phyloP scores from a whole-genome alignment of 2,113 vertebrate species.

The Poicephalus gulielmi region DNA sequence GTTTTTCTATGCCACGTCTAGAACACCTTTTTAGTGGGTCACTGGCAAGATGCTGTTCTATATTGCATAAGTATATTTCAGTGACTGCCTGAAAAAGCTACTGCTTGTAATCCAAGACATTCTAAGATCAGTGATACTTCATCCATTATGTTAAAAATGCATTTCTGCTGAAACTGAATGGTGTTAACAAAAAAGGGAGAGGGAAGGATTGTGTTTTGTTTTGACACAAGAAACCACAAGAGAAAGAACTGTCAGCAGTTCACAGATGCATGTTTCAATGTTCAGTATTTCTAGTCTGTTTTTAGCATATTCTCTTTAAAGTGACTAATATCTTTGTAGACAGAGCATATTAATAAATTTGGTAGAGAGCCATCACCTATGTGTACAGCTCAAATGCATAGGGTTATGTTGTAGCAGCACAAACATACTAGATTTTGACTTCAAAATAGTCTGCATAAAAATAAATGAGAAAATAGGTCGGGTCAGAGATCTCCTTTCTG shows the following conservation, averaged over 20 bases:
- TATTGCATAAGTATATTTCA: not conserved
- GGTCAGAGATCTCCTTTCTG: not conserved
- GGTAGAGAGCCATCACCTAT: fast-evolving
- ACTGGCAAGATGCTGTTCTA: not conserved
- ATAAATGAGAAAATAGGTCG: not conserved
- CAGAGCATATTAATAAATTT: not conserved
- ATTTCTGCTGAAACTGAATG: not conserved
- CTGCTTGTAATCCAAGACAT: not conserved
- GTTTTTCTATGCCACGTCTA: not conserved
- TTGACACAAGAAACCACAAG: not conserved
- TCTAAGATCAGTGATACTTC: not conserved
- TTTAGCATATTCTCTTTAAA: not conserved
- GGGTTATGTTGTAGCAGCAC: not conserved
- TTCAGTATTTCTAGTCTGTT: not conserved
- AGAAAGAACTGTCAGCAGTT: not conserved
- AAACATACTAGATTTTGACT: not conserved
- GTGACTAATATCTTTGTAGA: not conserved
- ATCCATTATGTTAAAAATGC: not conserved
- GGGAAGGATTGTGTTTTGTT: not conserved
- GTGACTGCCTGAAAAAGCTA: not conserved
- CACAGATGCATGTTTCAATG: not conserved
- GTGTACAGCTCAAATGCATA: not conserved
- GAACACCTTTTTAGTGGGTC: conserved; percentile 22
- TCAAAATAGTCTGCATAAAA: not conserved
- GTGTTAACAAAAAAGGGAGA: not conserved